These are phyloP conservation scores for Buteo buteo DNA, from an alignment of 2,113 vertebrate genomes.

Conservation along the genomic window DNA sequence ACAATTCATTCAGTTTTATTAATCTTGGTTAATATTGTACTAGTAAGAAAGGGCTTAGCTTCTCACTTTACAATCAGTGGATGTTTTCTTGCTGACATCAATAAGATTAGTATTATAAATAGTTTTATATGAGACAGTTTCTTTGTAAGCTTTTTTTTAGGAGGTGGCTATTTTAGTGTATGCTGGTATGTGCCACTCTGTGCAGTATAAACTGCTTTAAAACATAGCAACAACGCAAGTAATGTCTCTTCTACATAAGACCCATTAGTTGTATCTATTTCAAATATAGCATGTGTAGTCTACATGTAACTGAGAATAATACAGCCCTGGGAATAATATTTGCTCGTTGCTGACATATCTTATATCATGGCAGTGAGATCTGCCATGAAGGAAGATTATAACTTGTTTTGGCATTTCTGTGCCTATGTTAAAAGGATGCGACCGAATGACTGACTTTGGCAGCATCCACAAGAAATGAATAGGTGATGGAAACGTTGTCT, in stretches of 20 bases:
- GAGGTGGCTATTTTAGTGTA: neutral
- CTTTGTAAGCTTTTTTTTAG: neutral
- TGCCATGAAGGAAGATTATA: neutral
- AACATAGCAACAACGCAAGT: neutral
- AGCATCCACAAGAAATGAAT: neutral
- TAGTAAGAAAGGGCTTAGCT: neutral
- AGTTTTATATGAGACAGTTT: neutral
- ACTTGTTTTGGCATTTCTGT: neutral
- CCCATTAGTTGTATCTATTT: neutral
- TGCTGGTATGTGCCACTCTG: neutral
- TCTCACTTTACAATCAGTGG: neutral
- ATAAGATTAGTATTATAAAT: neutral
- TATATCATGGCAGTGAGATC: neutral
- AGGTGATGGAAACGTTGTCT: neutral
- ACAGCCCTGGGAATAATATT: neutral
- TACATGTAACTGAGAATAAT: neutral
- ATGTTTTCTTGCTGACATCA: neutral
- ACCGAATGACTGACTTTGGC: neutral
- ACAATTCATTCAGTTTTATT: constrained; percentile 42
- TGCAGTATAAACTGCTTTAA: neutral
- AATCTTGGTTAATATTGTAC: neutral
- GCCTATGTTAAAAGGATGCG: neutral
- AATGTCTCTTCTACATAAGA: neutral
- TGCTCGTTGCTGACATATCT: neutral
- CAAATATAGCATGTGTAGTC: neutral